Evolutionary conservation across 2,113 vertebrate species (phyloP), one percentile per base, ranked within the genome.

Genomic region (Hemiprocne comata): DNA sequence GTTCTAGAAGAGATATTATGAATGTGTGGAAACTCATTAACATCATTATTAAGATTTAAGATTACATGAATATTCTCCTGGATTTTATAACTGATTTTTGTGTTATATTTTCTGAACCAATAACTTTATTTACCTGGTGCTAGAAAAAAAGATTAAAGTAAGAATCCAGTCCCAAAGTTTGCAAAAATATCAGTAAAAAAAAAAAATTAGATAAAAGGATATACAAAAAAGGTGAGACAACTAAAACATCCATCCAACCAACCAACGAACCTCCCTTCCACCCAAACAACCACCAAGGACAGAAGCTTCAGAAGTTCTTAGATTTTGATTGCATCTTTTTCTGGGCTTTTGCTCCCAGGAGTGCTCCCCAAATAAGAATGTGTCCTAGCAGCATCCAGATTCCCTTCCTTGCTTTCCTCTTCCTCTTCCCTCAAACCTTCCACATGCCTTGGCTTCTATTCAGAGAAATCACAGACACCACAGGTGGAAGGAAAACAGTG

Each of bases 181-280:
- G 4, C 24, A 34, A 64, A 58, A 36, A 4, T 55, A 34, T 34
- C 42, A 64, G 6, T 58, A 71, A 87, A 84, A 94, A 44, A 71
- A 87, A 84, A 94, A 44, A 57, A 26, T 33, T 60, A 62, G 19
- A 40, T 50, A n/a, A 70, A 6, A 79, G 1, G 10, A 42, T 50
- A 64, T 16, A 48, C 1, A 67, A 71, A 71, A 69, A 76, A 2
- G 2, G 9, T 70, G 26, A 11, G 79, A 58, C 2, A 54, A 57
- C 17, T 51, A 14, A 64, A 90, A 80, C 24, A 15, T 1, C 6
- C 29, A 50, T 15, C 13, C 18, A 61, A 9, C 10, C 6, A 60
- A 29, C 5, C 10, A 46, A n/a, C n/a, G n/a, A n/a, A 33, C 10
- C 0, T 2, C 19, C 7, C 0, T 2, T 20, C 7, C 2, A 46